A percentile compares a stretch with the other conserved stretches of the same genome.
phyloP scores from a whole-genome alignment of 1,140 invertebrate genomes.

The Trissolcus basalis region DNA sequence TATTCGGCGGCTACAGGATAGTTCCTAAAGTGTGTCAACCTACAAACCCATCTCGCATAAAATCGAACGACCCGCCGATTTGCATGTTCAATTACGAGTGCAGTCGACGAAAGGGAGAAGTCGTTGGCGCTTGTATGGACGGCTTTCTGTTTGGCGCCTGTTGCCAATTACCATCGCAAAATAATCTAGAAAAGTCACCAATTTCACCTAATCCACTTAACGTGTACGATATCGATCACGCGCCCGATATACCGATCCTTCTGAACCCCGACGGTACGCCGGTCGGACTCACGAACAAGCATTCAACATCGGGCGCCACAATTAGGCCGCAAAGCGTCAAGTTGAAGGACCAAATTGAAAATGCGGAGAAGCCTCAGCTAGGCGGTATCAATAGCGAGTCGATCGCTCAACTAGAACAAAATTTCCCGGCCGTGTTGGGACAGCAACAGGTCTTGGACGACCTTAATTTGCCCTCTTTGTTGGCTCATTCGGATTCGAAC shows the following conservation, averaged over 20 bases:
- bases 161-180: constrained; percentile 81
- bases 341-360: constrained; percentile 45
- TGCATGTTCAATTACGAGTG: constrained; percentile 98
- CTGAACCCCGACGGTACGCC: constrained; percentile 70
- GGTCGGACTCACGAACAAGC: constrained; percentile 55
- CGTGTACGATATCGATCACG: constrained; percentile 69
- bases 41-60: constrained; percentile 71
- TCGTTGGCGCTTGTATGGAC: constrained; percentile 93
- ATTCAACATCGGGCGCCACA: constrained; percentile 46
- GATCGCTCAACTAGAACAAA: constrained; percentile 62
- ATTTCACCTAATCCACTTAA: constrained; percentile 32
- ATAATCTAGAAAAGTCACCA: constrained; percentile 27
- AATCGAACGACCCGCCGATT: constrained; percentile 80
- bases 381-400: constrained; percentile 37
- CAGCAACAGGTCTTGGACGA: constrained; percentile 67
- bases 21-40: constrained; percentile 85
- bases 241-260: constrained; percentile 70
- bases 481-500: constrained; percentile 64
- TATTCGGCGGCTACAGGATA: constrained; percentile 91
- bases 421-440: constrained; percentile 63
- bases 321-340: constrained; percentile 34
- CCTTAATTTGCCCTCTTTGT: constrained; percentile 63
- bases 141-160: constrained; percentile 94
- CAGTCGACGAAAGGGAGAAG: constrained; percentile 84
- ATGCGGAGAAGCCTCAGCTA: constrained; percentile 65